Base-by-base conservation (phyloP, 1,140 invertebrate species). In the Drusus annulatus region DNA sequence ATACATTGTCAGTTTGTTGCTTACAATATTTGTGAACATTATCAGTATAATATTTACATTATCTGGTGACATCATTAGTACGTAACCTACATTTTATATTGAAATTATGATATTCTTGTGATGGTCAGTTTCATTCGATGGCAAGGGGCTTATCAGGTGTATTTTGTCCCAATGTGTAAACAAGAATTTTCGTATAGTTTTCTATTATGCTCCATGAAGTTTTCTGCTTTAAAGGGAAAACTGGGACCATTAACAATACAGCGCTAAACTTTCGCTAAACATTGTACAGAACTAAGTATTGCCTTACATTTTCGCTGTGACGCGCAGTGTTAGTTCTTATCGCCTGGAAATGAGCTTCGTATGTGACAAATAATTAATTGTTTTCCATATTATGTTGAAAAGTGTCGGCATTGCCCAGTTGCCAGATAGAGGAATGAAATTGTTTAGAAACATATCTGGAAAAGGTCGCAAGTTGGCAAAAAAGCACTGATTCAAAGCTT, bases 321-420 rank as follows among this genome's bases (percentile, higher is more conserved):
- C 21, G 68, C 17, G 15, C 50, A 45, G 17, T 71, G 68, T 71
- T 10, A 17, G 36, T 71, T 71, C 68, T 71, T 71, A 51, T 71
- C 19, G 68, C 36, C 16, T 21, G 45, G 21, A 31, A 52, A 17
- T 6, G 68, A 71, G 68, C 36, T 19, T 71, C 68, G 36, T 71
- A 50, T 71, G 68, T 71, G 68, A 71, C 68, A 71, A 71, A 71
- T 71, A 71, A 71, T 71, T 71, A 71, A 71, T 71, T 71, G 68
- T 71, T 71, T 51, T 71, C 68, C 68, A 51, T 71, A 36, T 36
- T 36, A 36, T 36, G 31, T 36, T 36, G 5, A 36, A 7, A 36
- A 36, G 31, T 7, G 0, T 4, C 5, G 31, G 31, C 31, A 36
- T 36, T 8, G 31, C 31, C 31, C 31, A 36, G 31, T 36, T 36